Evolutionary conservation across 2,888 invertebrate species (phyloP), one percentile per base, ranked within the genome.

Genomic region (Phrixothrix hirtus): DNA sequence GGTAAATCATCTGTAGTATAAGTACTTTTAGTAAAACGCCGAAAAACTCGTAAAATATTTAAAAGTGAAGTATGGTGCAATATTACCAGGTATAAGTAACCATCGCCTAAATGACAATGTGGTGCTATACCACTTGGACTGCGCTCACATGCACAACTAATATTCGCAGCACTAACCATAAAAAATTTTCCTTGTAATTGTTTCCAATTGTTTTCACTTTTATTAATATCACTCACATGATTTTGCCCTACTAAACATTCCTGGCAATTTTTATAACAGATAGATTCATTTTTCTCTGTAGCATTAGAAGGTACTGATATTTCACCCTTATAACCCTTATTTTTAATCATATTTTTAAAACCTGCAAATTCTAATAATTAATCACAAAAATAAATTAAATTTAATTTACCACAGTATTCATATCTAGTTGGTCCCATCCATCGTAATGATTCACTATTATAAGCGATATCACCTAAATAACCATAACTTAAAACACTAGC

Each of bases 381-480:
- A 14, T 15, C 5, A 13, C n/a, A n/a, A n/a, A n/a, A 5, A 14
- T 13, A 11, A 10, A 2, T 25, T 17, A 11, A n/a, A 37, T 6
- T 11, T 17, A 11, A 17, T 5, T 63, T 68, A 85, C 88, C 90
- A 44, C 87, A 83, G 73, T 86, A 87, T 65, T 89, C 87, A 69
- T 93, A 93, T 58, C 92, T 79, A 58, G 83, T 83, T 10, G 92
- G 91, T 27, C 93, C 93, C 86, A 93, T 87, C 88, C 90, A 92
- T 32, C 92, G 79, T 64, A 88, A 85, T 54, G 83, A 82, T 65
- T 92, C 92, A 68, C 91, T 91, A 64, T 89, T 87, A 52, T 83
- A 79, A 12, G 91, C 81, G 26, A 89, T 84, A 74, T 93, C 92
- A 1, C 92, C 93, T 64, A 92, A 81, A 75, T 88, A 93, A 1